Conservation (phyloP, 2,797 vertebrate species). For the Malurus splendens region DNA sequence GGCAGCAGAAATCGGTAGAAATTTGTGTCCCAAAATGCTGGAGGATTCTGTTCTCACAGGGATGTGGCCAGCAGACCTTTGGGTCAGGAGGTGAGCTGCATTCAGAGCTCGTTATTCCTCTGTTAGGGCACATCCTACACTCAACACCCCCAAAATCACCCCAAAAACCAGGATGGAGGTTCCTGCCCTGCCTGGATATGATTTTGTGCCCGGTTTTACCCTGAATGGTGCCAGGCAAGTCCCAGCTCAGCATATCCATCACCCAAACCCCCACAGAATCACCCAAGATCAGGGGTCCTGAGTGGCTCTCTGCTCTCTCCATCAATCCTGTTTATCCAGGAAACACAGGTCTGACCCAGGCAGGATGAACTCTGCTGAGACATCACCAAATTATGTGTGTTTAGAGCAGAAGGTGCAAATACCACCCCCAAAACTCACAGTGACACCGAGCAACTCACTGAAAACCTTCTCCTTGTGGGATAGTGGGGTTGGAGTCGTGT, state of each 20-base stretch:
- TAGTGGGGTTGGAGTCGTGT: accelerated
- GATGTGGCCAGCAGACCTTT: neutral
- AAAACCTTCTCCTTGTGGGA: neutral
- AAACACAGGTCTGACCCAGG: neutral
- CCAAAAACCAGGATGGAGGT: neutral
- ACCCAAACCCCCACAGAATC: neutral
- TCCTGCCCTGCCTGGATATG: neutral
- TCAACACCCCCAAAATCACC: accelerated
- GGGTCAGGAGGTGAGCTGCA: neutral
- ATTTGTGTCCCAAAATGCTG: neutral
- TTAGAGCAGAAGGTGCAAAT: neutral
- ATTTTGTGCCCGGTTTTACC: neutral
- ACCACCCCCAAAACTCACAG: neutral
- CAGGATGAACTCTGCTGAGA: neutral
- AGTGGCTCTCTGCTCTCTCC: neutral
- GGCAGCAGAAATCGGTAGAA: neutral
- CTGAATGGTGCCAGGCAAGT: neutral
- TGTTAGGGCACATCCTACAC: neutral
- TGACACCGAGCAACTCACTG: neutral
- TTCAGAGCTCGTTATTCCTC: neutral
- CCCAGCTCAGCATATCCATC: neutral
- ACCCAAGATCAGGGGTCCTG: neutral
- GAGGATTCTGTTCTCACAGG: neutral
- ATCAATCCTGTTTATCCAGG: accelerated
- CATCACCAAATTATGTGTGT: accelerated